phyloP scores from a whole-genome alignment of 1,140 invertebrate genomes.

The Drosophila ogumai region DNA sequence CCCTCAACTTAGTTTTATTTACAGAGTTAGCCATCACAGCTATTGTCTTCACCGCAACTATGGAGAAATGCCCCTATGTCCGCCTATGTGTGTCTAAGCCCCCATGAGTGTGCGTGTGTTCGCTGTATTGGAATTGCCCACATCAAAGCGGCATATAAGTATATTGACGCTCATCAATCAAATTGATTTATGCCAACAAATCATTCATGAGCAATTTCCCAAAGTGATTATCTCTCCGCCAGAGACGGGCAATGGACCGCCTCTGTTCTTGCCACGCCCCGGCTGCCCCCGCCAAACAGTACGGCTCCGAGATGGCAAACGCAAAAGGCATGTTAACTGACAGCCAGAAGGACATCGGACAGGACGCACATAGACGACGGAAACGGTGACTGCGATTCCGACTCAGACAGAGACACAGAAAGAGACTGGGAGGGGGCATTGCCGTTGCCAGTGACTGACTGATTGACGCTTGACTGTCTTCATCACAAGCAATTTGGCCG shows the following conservation, averaged over 20 bases:
- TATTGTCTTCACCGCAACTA: constrained; percentile 24
- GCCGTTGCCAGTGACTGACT: constrained; percentile 61
- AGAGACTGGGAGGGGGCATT: constrained; percentile 4
- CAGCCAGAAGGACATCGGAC: constrained; percentile 68
- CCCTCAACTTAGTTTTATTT: background rate
- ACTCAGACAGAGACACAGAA: constrained; percentile 32
- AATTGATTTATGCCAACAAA: constrained; percentile 84
- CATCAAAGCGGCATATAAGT: constrained; percentile 83
- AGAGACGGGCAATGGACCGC: constrained; percentile 40
- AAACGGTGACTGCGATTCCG: constrained; percentile 40
- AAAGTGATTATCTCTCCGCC: constrained; percentile 82
- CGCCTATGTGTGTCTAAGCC: constrained; percentile 19
- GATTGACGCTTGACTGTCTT: constrained; percentile 81
- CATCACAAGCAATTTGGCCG: constrained; percentile 82
- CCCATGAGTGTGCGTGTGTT: constrained; percentile 21
- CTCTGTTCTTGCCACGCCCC: constrained; percentile 32
- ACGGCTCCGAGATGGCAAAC: constrained; percentile 63
- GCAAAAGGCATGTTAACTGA: constrained; percentile 82
- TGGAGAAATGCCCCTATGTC: constrained; percentile 48
- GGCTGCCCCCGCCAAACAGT: constrained; percentile 14
- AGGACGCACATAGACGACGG: constrained; percentile 51
- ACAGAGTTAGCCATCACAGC: background rate
- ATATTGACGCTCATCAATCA: constrained; percentile 82
- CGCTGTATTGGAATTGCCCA: constrained; percentile 73
- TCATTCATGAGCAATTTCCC: constrained; percentile 84